phyloP scores from a whole-genome alignment of 2,113 vertebrate species.

The Elachura formosa region DNA sequence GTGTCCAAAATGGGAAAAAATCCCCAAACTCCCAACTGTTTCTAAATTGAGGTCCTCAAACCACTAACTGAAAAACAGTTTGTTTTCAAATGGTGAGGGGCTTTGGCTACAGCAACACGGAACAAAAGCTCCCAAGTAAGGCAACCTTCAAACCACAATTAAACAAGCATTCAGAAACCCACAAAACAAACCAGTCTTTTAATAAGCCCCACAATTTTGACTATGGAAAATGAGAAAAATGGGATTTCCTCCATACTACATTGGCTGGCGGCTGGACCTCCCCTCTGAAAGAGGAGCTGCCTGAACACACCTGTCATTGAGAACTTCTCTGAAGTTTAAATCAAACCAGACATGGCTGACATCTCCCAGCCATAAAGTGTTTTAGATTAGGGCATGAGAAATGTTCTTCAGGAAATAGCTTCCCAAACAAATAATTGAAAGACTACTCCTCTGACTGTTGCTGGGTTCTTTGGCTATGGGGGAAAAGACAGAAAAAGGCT shows the following conservation, averaged over 20 bases:
- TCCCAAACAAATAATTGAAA: not conserved
- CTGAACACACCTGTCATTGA: not conserved
- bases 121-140: not conserved
- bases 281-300: not conserved
- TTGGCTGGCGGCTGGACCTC: not conserved
- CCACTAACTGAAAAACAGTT: fast-evolving
- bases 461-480: not conserved
- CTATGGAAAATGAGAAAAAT: not conserved
- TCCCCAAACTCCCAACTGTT: not conserved
- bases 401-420: not conserved
- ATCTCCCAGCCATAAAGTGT: not conserved
- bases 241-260: not conserved
- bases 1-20: not conserved
- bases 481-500: not conserved
- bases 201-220: not conserved
- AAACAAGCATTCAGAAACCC: not conserved
- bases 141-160: not conserved
- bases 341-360: not conserved
- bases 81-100: not conserved
- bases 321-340: not conserved
- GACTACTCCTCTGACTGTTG: not conserved
- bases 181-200: not conserved
- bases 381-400: not conserved
- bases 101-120: not conserved
- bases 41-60: not conserved